Percentiles rank a stretch among this genome's conserved stretches.
These are phyloP conservation scores for Lasiurus borealis DNA, from an alignment of 2,113 vertebrate genomes.

Conservation along the genomic window DNA sequence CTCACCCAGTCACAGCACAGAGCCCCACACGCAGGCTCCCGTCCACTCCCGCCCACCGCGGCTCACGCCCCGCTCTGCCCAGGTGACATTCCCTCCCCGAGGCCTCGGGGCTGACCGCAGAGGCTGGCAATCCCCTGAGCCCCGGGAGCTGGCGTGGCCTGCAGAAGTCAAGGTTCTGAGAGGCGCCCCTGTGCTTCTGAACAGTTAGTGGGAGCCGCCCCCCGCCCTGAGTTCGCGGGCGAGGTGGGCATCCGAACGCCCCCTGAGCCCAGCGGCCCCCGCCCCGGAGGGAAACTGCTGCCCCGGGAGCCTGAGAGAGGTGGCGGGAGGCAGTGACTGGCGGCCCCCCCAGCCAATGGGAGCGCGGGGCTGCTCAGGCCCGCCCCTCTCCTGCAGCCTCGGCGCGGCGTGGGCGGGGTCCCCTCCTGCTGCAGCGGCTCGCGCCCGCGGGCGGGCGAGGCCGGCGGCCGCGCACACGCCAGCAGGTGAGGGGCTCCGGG, in stretches of 20 bases:
- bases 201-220: not conserved
- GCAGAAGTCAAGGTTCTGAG: not conserved
- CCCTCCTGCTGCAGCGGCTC: not conserved
- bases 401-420: constrained; percentile 61
- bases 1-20: not conserved
- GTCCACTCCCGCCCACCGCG: not conserved
- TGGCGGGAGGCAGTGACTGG: constrained; percentile 71
- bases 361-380: not conserved
- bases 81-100: not conserved
- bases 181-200: not conserved
- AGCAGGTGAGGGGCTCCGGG: constrained; percentile 82
- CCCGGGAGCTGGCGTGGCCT: not conserved
- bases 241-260: not conserved
- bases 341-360: constrained; percentile 75
- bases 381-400: not conserved
- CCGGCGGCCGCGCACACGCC: not conserved
- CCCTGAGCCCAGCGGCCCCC: not conserved
- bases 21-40: not conserved
- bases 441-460: constrained; percentile 25
- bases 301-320: not conserved
- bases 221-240: not conserved
- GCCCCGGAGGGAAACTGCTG: not conserved
- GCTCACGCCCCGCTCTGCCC: not conserved
- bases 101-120: not conserved
- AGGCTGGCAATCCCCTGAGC: not conserved